A percentile compares a stretch with the other conserved stretches of the same genome.
Conservation (phyloP, 2,113 vertebrate genomes). For the Pholis gunnellus region DNA sequence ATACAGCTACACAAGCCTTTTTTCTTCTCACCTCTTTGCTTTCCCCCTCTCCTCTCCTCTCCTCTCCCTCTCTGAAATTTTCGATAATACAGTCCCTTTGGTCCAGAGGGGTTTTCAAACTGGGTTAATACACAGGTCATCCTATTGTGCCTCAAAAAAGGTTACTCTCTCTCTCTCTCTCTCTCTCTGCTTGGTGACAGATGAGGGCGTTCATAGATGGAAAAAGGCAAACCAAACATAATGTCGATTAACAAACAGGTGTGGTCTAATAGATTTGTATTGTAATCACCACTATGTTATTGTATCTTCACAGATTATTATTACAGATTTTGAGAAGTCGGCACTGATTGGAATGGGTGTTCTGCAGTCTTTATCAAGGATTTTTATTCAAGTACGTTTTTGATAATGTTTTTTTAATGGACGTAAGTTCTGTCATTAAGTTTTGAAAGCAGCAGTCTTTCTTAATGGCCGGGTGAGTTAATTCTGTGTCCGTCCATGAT, state of each 20-base stretch:
- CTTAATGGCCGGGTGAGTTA: no score
- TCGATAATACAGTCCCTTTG: slow-evolving; percentile 12
- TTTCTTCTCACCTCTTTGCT: not conserved
- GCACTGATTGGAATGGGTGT: no score
- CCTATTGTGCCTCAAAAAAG: slow-evolving; percentile 25
- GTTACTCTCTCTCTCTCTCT: not conserved
- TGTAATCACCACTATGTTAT: no score
- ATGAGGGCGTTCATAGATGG: not conserved
- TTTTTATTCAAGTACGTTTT: no score
- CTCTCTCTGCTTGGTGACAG: not conserved
- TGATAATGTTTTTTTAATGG: no score
- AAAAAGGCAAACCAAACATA: slow-evolving; percentile 1
- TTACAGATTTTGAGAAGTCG: no score
- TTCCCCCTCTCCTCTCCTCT: not conserved
- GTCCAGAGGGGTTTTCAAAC: slow-evolving; percentile 9
- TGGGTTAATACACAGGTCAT: slow-evolving; percentile 48
- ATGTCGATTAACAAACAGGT: not conserved
- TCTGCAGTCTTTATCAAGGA: no score
- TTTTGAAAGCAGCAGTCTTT: no score
- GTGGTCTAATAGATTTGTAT: not conserved
- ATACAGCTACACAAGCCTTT: slow-evolving; percentile 33
- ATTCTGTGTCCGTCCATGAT: no score
- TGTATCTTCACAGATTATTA: no score
- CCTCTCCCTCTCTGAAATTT: not conserved
- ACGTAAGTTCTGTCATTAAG: no score